Evolutionary conservation across 1,140 invertebrate genomes (phyloP).

Genomic region (Thaumatotibia leucotreta): DNA sequence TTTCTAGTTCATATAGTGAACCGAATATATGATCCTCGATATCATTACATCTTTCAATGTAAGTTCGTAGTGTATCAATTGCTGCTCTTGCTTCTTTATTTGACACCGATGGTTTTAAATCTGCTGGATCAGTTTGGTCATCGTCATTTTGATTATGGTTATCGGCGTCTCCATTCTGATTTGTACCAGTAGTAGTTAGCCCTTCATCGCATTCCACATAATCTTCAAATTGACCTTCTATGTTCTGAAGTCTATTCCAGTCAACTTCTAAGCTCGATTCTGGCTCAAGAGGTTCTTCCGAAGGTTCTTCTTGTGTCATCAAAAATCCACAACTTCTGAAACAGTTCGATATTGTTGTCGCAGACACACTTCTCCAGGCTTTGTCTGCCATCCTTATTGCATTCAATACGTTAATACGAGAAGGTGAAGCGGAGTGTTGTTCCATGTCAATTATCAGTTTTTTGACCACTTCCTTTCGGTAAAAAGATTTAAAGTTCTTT

Average conservation of each 20-base stretch:
- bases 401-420: conserved; percentile 21
- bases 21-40: too few relatives aligned
- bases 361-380: conserved; percentile 34
- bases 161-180: too few relatives aligned
- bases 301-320: not conserved
- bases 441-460: conserved; percentile 19
- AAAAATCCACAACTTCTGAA: conserved; percentile 78
- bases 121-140: too few relatives aligned
- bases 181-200: too few relatives aligned
- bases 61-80: too few relatives aligned
- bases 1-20: too few relatives aligned
- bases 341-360: conserved; percentile 54
- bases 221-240: not conserved
- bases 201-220: too few relatives aligned
- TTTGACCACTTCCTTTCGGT: conserved; percentile 23
- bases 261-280: not conserved
- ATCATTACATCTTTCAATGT: too few relatives aligned
- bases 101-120: too few relatives aligned
- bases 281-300: conserved; percentile 2
- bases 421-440: conserved; percentile 10
- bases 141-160: too few relatives aligned
- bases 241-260: conserved; percentile 2
- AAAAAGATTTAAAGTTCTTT: conserved; percentile 19
- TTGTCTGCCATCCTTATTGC: conserved; percentile 24
- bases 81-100: too few relatives aligned